A percentile compares a stretch with the other conserved stretches of the same genome.
Conservation (phyloP, 2,888 invertebrate species). For the Neoscelio sp. region DNA sequence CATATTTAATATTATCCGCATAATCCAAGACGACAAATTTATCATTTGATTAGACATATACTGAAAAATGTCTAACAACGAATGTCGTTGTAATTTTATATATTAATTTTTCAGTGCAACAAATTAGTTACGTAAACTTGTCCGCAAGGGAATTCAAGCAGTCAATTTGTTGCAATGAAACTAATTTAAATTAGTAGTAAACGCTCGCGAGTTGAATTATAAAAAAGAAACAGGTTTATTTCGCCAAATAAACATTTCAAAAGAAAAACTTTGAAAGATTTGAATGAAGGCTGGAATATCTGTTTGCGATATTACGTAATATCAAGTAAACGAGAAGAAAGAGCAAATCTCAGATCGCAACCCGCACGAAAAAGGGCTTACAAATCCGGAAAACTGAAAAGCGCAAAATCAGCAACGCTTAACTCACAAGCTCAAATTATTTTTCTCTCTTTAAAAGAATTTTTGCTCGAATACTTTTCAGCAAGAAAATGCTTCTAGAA, state of each 20-base stretch:
- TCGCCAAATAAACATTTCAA: too few species aligned
- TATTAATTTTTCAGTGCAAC: too few species aligned
- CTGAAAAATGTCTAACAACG: too few species aligned
- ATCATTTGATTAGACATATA: too few species aligned
- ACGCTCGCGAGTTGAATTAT: slow-evolving; percentile 15
- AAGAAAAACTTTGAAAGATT: slow-evolving; percentile 17
- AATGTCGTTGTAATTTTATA: too few species aligned
- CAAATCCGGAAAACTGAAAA: slow-evolving; percentile 53
- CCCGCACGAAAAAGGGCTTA: slow-evolving; percentile 54
- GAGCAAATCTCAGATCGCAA: slow-evolving; percentile 35
- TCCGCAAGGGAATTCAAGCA: slow-evolving; percentile 3
- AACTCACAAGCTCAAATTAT: slow-evolving; percentile 56
- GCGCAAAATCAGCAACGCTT: slow-evolving; percentile 62
- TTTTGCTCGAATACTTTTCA: slow-evolving; percentile 50
- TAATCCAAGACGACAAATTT: too few species aligned
- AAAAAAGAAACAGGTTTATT: slow-evolving; percentile 22
- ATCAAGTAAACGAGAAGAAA: slow-evolving; percentile 32
- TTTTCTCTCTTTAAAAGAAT: slow-evolving; percentile 53
- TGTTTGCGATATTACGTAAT: slow-evolving; percentile 41
- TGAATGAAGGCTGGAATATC: slow-evolving; percentile 15
- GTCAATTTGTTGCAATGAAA: neutral
- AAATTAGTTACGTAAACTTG: slow-evolving; percentile 6
- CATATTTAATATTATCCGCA: too few species aligned
- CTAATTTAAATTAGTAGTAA: slow-evolving; percentile 13
- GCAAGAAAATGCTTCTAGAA: slow-evolving; percentile 56